Base-by-base conservation (phyloP, 2,797 vertebrate genomes). In the Clamator glandarius region DNA sequence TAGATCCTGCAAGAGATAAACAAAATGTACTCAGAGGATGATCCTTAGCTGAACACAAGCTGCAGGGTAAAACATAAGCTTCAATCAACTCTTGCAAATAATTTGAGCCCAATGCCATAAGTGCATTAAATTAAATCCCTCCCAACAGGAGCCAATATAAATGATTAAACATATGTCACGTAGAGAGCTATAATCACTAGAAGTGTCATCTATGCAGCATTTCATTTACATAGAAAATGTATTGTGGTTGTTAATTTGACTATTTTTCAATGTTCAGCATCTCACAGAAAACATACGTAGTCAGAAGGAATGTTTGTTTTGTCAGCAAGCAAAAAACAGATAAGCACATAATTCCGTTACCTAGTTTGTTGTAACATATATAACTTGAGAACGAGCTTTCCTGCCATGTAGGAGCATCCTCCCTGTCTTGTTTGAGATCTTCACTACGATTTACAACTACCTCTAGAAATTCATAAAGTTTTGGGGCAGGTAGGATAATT, bases 71-170 rank as follows among this genome's bases (percentile, higher is more conserved):
- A 96, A 75, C 69, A 86, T 95, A 93, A 96, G 92, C 93, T 92
- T 89, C 96, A 85, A 84, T 97, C 95, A 92, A n/a, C 93, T 92
- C 91, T 21, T 64, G 90, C 87, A 95, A 94, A 96, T 96, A 73
- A 96, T 96, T 90, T 73, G 92, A 95, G 91, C 78, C 90, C 89
- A 67, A 33, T 85, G 90, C 89, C 66, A 3, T 95, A 96, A 96
- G 90, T 96, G 89, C 85, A 85, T 96, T 96, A 96, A 92, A 95
- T 97, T 18, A 93, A 97, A 96, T 92, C 93, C 90, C 77, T 91
- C 91, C 92, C 89, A 85, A 57, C 42, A 90, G 92, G 89, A 97
- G 86, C 94, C 97, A 96, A 92, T 96, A 84, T 80, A 25, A 89
- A 86, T 91, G 92, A 88, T 96, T 82, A 94, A 91, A 67, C 84